Base-by-base conservation (phyloP, 2,113 vertebrate genomes). In the Erythrocercus mccallii region DNA sequence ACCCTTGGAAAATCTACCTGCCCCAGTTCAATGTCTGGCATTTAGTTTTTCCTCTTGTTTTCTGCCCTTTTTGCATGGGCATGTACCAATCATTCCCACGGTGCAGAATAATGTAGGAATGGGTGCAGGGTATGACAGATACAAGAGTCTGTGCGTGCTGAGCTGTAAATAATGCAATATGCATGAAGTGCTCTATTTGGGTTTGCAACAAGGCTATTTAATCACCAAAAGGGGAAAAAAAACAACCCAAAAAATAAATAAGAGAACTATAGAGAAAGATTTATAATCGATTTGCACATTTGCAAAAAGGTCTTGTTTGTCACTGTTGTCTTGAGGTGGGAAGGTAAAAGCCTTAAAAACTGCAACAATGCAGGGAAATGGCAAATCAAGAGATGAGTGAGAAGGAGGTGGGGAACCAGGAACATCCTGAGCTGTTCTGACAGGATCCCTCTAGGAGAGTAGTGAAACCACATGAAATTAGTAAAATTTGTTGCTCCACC, bases 151-250 rank as follows among this genome's bases (percentile, higher is more conserved):
- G 27, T 30, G 60, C 3, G 3, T n/a, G 66, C 85, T 0, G 1
- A 78, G 77, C 53, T 76, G 57, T 65, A 72, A 80, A 74, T 83
- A 77, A 94, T 95, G 85, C 85, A 95, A 81, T 88, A 88, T 96
- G 90, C 79, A 90, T 92, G 88, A 93, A 81, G 37, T 33, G 79
- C 28, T 96, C 74, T 35, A 18, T 94, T 92, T 74, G 81, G 83
- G 64, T 68, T 93, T 88, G 87, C 58, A 88, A 90, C 69, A 86
- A 83, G 70, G 35, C 64, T 80, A 74, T 93, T 90, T 93, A 93
- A 92, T 56, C 48, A 92, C 12, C 15, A 60, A 30, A 33, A 68
- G 6, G 4, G 42, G 1, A 21, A 5, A 10, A 21, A 21, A 27
- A 33, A 15, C 15, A 24, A 38, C 2, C 40, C n/a, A n/a, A n/a